Conservation (phyloP, 2,888 invertebrate genomes). For the Polyploca ridens region DNA sequence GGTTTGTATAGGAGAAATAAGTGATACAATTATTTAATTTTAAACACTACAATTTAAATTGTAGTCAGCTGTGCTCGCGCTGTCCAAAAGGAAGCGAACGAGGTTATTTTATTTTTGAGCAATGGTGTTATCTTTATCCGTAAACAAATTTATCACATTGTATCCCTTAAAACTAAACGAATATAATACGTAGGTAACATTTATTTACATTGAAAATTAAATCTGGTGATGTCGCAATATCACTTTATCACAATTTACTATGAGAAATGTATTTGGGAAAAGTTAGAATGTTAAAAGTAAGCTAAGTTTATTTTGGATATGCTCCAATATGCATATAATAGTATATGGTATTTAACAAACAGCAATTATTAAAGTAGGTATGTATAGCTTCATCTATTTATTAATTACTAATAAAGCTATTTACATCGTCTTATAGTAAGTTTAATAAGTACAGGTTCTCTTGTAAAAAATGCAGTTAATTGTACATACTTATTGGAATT, state of each 20-base stretch:
- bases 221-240: conserved; percentile 25
- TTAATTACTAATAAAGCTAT: conserved; percentile 6
- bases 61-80: no score
- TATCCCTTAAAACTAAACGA: conserved; percentile 48
- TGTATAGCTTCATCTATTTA: not conserved
- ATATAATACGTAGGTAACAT: conserved; percentile 18
- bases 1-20: no score
- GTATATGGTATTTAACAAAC: not conserved
- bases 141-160: conserved; percentile 52
- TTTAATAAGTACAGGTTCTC: conserved; percentile 2
- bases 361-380: not conserved
- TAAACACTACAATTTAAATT: no score
- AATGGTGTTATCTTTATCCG: conserved; percentile 38
- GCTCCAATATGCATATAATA: not conserved
- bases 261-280: conserved; percentile 17
- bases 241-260: conserved; percentile 28
- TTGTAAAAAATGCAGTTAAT: not conserved
- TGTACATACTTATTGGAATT: conserved; percentile 15
- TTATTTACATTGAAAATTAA: conserved; percentile 22
- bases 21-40: no score
- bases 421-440: not conserved
- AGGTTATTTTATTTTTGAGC: conserved; percentile 26
- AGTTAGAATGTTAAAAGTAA: not conserved
- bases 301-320: not conserved
- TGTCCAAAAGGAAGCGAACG: no score